Evolutionary conservation across 2,113 vertebrate genomes (phyloP).

Genomic region (Nothocercus nigrocapillus): DNA sequence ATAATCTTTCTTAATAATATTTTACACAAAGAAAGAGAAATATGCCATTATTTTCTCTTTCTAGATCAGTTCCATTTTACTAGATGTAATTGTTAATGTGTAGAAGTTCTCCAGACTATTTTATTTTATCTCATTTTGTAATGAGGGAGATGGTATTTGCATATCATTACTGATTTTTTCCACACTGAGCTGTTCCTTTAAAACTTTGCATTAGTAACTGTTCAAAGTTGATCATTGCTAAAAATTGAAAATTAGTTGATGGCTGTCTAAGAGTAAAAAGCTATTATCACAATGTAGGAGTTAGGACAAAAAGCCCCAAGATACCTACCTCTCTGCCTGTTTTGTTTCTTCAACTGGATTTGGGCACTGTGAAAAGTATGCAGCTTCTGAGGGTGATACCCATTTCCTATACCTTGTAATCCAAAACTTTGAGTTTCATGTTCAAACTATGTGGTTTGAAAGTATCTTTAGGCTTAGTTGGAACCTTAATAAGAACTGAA

Average conservation of each 20-base stretch:
- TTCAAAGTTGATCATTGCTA: not conserved
- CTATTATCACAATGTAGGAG: not conserved
- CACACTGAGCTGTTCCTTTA: not conserved
- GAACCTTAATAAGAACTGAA: not conserved
- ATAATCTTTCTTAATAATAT: constrained; percentile 33
- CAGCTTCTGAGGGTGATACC: not conserved
- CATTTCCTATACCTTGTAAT: not conserved
- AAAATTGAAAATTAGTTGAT: not conserved
- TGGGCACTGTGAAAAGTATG: not conserved
- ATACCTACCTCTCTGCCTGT: not conserved
- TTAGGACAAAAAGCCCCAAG: not conserved
- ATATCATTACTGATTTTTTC: not conserved
- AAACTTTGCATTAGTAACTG: not conserved
- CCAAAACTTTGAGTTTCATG: not conserved
- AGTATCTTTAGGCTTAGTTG: not conserved
- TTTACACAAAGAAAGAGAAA: constrained; percentile 15
- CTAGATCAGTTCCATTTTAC: not conserved
- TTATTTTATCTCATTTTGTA: not conserved
- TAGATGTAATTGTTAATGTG: not conserved
- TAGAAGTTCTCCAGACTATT: not conserved
- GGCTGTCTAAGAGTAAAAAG: not conserved
- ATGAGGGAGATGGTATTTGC: not conserved
- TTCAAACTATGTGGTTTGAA: not conserved
- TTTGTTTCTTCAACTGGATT: not conserved
- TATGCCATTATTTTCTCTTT: not conserved